A percentile compares a stretch with the other conserved stretches of the same genome.
Evolutionary conservation across 2,888 invertebrate species (phyloP).

Genomic region (Acanthosoma haemorrhoidale): DNA sequence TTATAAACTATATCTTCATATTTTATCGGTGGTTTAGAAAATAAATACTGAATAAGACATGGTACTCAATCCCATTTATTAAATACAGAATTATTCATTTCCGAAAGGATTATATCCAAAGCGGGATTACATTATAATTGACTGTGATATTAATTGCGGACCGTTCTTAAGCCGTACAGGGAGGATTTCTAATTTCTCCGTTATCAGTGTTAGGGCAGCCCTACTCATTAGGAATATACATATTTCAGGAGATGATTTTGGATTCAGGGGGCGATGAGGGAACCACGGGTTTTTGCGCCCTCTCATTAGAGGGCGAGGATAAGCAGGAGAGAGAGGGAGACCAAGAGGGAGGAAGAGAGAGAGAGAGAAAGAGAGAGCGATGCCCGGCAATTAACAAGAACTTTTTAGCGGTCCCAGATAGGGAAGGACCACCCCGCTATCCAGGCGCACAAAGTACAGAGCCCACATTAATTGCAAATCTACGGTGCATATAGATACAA

Average conservation of each 20-base stretch:
- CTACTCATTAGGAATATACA: too few species aligned
- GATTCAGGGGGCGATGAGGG: neutral
- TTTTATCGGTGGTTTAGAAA: too few species aligned
- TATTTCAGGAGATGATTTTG: neutral
- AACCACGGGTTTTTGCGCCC: too few species aligned
- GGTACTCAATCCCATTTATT: too few species aligned
- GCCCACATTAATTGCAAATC: conserved; percentile 40
- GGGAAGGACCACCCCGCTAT: conserved; percentile 33
- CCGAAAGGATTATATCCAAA: too few species aligned
- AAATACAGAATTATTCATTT: too few species aligned
- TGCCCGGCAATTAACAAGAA: conserved; percentile 18
- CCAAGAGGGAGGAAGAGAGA: conserved; percentile 3
- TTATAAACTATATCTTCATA: too few species aligned
- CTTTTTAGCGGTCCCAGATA: conserved; percentile 24
- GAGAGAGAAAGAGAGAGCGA: neutral
- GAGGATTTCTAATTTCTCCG: too few species aligned
- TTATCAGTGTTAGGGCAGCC: too few species aligned
- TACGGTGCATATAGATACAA: conserved; percentile 39
- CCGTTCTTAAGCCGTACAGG: neutral
- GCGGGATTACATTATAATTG: too few species aligned
- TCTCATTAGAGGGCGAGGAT: conserved; percentile 1
- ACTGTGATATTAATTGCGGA: too few species aligned
- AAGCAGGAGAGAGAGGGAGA: neutral
- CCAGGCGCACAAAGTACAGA: conserved; percentile 34
- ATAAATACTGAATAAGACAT: too few species aligned